phyloP scores from a whole-genome alignment of 2,113 vertebrate species.

The Piprites chloris region DNA sequence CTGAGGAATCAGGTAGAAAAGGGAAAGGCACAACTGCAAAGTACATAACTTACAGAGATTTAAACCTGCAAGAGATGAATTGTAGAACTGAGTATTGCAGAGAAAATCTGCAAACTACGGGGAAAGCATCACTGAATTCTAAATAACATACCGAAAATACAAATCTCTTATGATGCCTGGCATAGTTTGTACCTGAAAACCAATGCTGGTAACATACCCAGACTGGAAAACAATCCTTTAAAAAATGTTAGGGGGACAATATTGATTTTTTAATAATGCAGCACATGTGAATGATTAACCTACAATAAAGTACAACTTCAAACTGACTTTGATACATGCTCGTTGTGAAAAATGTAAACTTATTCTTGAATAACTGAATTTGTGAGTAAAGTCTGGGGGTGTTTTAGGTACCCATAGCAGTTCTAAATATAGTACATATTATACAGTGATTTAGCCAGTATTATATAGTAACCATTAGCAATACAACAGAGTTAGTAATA shows the following conservation, averaged over 20 bases:
- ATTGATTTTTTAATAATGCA: not conserved
- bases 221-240: not conserved
- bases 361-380: not conserved
- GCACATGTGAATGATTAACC: not conserved
- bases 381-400: not conserved
- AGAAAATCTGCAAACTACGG: not conserved
- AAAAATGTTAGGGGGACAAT: not conserved
- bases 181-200: not conserved
- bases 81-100: not conserved
- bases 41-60: not conserved
- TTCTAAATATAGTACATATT: not conserved
- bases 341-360: not conserved
- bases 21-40: not conserved
- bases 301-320: not conserved
- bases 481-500: not conserved
- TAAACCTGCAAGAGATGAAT: not conserved
- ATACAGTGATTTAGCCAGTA: not conserved
- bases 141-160: not conserved
- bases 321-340: not conserved
- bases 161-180: not conserved
- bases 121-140: not conserved
- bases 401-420: not conserved
- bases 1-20: not conserved
- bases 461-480: not conserved
- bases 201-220: not conserved